phyloP scores from a whole-genome alignment of 2,888 invertebrate genomes.

The Craniophora ligustri region DNA sequence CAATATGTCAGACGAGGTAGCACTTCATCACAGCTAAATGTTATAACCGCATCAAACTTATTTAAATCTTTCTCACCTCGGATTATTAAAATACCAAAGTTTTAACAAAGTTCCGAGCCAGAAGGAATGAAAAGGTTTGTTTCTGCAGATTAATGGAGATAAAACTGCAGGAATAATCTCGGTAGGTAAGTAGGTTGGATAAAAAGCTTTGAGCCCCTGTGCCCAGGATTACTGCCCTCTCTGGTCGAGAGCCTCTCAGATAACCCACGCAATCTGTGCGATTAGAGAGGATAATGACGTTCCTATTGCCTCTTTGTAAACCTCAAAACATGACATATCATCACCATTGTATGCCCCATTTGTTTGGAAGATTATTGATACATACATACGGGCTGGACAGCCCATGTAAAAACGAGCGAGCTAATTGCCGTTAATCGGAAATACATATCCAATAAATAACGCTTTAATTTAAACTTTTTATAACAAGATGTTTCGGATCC shows the following conservation, averaged over 20 bases:
- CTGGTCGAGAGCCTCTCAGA: constrained; percentile 26
- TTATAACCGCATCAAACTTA: constrained; percentile 13
- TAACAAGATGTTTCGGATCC: too few relatives aligned
- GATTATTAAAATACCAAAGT: constrained; percentile 35
- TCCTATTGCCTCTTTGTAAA: neutral
- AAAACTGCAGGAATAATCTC: constrained; percentile 43
- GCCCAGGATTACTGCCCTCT: constrained; percentile 45
- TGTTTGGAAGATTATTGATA: too few relatives aligned
- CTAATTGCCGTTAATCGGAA: too few relatives aligned
- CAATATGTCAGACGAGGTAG: constrained; percentile 13
- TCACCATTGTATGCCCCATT: too few relatives aligned
- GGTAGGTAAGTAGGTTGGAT: constrained; percentile 52
- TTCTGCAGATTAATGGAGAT: constrained; percentile 49
- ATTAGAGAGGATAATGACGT: constrained; percentile 28
- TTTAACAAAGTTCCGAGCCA: constrained; percentile 18
- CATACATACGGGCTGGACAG: too few relatives aligned
- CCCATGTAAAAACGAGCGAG: too few relatives aligned
- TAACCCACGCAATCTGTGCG: constrained; percentile 35
- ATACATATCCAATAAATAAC: too few relatives aligned
- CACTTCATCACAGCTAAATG: constrained; percentile 30
- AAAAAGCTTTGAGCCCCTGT: constrained; percentile 48
- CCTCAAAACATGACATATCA: too few relatives aligned
- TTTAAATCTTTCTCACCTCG: constrained; percentile 15
- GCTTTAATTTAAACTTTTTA: too few relatives aligned
- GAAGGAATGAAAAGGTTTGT: constrained; percentile 33